These are phyloP conservation scores for Spilarctia lutea DNA, from an alignment of 2,888 invertebrate species.

Conservation along the genomic window DNA sequence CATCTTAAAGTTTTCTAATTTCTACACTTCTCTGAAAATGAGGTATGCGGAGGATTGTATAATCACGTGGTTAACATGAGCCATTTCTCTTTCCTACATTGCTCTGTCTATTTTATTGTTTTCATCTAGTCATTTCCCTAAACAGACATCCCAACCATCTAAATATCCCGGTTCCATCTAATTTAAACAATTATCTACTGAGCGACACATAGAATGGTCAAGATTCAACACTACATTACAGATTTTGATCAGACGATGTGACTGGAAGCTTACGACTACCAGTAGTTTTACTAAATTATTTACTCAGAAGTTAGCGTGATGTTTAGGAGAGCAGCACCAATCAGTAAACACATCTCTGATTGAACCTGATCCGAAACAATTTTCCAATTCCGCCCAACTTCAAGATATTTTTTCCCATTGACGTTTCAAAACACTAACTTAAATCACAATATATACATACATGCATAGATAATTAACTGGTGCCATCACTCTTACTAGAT, in stretches of 20 bases:
- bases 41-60: background rate
- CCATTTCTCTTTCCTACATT: background rate
- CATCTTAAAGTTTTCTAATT: too few species aligned
- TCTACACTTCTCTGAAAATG: background rate
- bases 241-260: constrained; percentile 41
- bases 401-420: constrained; percentile 10
- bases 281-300: constrained; percentile 48
- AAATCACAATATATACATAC: constrained; percentile 59
- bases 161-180: constrained; percentile 37
- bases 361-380: background rate
- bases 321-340: background rate
- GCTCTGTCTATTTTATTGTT: background rate
- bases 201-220: constrained; percentile 50
- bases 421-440: constrained; percentile 27
- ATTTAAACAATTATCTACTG: constrained; percentile 51
- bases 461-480: constrained; percentile 72
- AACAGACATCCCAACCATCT: constrained; percentile 12
- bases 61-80: background rate
- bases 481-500: constrained; percentile 73
- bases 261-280: constrained; percentile 52
- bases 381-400: background rate
- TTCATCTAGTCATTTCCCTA: background rate
- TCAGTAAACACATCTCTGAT: background rate
- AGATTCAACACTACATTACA: constrained; percentile 26
- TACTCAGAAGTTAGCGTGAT: constrained; percentile 13